Conservation (phyloP, 2,113 vertebrate genomes). For the Otis tarda region DNA sequence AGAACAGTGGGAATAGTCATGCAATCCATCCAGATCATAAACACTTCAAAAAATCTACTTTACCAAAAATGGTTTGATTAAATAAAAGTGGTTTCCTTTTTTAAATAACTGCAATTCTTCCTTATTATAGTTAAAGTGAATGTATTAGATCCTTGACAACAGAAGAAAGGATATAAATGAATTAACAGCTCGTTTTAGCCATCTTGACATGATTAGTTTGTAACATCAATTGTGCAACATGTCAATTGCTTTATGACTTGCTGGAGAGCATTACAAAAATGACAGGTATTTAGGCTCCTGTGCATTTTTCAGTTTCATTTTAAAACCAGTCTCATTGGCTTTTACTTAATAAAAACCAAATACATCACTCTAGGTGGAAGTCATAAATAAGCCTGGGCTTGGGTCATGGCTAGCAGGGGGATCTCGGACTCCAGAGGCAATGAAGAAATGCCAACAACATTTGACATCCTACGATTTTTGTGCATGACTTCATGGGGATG, state of each 20-base stretch:
- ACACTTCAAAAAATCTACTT: neutral
- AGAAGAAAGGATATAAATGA: neutral
- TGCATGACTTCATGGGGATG: constrained; percentile 48
- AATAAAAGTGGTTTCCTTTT: constrained; percentile 6
- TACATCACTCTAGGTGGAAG: neutral
- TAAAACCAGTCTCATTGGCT: constrained; percentile 1
- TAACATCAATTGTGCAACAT: neutral
- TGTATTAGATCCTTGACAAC: neutral
- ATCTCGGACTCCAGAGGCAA: constrained; percentile 19
- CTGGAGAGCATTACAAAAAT: neutral
- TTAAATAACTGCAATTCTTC: neutral
- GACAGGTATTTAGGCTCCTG: neutral
- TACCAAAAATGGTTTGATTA: neutral
- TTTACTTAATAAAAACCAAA: constrained; percentile 35
- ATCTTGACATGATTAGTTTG: neutral
- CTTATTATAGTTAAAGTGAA: neutral
- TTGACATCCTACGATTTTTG: constrained; percentile 53
- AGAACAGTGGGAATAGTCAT: neutral
- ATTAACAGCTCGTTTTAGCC: neutral
- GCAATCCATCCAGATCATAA: neutral
- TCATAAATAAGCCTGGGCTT: constrained; percentile 31
- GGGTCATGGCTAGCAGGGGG: constrained; percentile 2
- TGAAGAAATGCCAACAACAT: constrained; percentile 27
- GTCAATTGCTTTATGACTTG: neutral
- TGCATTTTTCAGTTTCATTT: constrained; percentile 17